Evolutionary conservation across 2,113 vertebrate species (phyloP).

Genomic region (Benthochromis sp.): DNA sequence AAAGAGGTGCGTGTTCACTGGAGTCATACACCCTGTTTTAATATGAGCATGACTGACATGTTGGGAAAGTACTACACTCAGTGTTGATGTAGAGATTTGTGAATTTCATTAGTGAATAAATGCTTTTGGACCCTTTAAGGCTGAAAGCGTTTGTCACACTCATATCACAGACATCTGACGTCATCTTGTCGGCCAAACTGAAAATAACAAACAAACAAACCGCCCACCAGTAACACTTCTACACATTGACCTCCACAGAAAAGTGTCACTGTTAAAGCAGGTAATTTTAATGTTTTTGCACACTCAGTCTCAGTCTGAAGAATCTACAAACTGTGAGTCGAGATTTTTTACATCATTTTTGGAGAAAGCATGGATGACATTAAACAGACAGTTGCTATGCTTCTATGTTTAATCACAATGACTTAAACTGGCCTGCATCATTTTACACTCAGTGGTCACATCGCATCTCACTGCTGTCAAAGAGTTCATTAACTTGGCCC

Average conservation of each 20-base stretch:
- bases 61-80: background rate
- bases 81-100: background rate
- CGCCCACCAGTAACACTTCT: no score
- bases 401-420: background rate
- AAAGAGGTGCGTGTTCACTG: background rate
- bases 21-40: background rate
- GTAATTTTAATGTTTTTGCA: background rate
- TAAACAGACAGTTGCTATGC: background rate
- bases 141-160: no score
- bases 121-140: no score
- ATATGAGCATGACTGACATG: background rate
- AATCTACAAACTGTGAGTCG: background rate
- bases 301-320: background rate
- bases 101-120: background rate
- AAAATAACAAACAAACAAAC: background rate
- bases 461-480: background rate
- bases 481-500: background rate
- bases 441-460: background rate
- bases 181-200: background rate
- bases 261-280: background rate
- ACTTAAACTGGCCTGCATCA: background rate
- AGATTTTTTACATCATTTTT: background rate
- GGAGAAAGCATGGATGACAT: background rate
- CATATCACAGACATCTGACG: background rate
- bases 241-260: no score